phyloP scores from a whole-genome alignment of 2,113 vertebrate species.

The Stegastes partitus region DNA sequence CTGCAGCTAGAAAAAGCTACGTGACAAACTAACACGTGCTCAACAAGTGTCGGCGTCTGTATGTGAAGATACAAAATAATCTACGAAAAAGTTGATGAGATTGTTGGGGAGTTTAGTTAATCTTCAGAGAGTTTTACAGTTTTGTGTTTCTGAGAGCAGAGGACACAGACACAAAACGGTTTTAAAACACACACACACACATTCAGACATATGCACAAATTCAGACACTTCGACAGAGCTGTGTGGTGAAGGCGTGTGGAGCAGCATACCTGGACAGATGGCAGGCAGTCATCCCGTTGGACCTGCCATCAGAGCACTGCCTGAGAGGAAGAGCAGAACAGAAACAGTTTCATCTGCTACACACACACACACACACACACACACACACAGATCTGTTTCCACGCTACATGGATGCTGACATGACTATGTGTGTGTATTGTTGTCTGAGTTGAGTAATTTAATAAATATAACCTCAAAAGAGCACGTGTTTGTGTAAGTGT shows the following conservation, averaged over 20 bases:
- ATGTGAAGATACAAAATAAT: slow-evolving; percentile 14
- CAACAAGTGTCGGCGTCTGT: slow-evolving; percentile 29
- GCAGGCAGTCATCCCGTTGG: slow-evolving; percentile 74
- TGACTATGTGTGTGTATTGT: slow-evolving; percentile 9
- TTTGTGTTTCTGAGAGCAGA: slow-evolving; percentile 20
- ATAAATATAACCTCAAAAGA: slow-evolving; percentile 8
- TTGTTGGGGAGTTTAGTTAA: not conserved
- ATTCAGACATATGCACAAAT: slow-evolving; percentile 11
- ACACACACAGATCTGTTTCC: slow-evolving; percentile 20
- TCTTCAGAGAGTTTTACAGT: not conserved
- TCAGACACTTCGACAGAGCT: slow-evolving; percentile 46
- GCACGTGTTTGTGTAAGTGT: no score
- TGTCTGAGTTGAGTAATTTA: slow-evolving; percentile 26
- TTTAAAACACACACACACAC: slow-evolving; percentile 13
- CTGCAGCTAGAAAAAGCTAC: not conserved
- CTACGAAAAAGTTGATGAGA: not conserved
- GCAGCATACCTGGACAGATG: slow-evolving; percentile 84
- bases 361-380: slow-evolving; percentile 10
- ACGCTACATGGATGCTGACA: slow-evolving; percentile 26
- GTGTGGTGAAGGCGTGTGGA: slow-evolving; percentile 50
- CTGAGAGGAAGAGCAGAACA: slow-evolving; percentile 66
- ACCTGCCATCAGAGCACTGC: slow-evolving; percentile 73
- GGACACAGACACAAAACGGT: not conserved
- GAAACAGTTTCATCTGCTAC: slow-evolving; percentile 67
- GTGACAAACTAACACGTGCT: slow-evolving; percentile 23